Conservation (phyloP, 2,113 vertebrate genomes). For the Carassius carassius region DNA sequence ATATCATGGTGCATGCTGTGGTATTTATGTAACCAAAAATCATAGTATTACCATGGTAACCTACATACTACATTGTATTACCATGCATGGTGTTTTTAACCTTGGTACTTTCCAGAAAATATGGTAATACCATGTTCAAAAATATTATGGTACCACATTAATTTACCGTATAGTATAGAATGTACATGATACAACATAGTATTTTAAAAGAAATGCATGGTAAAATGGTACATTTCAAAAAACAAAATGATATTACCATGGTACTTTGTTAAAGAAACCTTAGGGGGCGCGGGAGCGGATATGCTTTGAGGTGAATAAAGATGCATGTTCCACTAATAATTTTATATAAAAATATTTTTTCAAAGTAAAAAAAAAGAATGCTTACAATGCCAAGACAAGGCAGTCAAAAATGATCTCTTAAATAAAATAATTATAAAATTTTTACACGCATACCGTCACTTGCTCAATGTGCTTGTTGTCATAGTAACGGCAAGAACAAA, state of each 20-base stretch:
- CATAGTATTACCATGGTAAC: not conserved
- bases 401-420: too few species aligned
- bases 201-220: not conserved
- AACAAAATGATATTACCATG: not conserved
- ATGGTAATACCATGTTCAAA: not conserved
- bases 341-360: too few species aligned
- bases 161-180: not conserved
- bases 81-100: not conserved
- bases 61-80: not conserved
- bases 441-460: too few species aligned
- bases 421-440: too few species aligned
- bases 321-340: too few species aligned
- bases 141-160: not conserved
- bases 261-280: not conserved
- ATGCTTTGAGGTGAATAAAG: too few species aligned
- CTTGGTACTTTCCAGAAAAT: not conserved
- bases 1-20: not conserved
- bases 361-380: too few species aligned
- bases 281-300: too few species aligned
- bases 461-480: too few species aligned
- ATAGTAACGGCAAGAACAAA: too few species aligned
- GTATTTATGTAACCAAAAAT: not conserved
- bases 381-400: too few species aligned
- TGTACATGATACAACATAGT: not conserved
- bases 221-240: not conserved